These are phyloP conservation scores for Drosophila busckii DNA, from an alignment of 1,140 invertebrate species.

Conservation along the genomic window DNA sequence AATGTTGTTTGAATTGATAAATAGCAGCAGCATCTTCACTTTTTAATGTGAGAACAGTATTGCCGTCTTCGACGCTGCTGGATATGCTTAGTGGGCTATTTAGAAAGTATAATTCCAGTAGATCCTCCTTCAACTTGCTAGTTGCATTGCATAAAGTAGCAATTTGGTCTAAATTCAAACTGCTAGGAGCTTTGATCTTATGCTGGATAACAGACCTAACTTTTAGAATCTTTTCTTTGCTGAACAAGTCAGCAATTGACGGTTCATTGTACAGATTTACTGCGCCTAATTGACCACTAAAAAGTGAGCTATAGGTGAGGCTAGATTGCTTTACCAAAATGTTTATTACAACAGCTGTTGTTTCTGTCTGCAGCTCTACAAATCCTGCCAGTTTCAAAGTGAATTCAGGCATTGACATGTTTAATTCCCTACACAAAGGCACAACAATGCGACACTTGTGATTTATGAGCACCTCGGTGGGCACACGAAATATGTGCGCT, in stretches of 20 bases:
- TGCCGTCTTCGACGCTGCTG: background rate
- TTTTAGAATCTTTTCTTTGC: background rate
- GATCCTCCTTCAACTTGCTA: background rate
- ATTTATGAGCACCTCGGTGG: conserved; percentile 32
- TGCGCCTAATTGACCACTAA: conserved; percentile 8
- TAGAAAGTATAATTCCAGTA: conserved; percentile 34
- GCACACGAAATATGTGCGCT: conserved; percentile 23
- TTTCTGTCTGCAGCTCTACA: conserved; percentile 31
- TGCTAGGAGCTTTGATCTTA: conserved; percentile 4
- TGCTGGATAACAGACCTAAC: conserved; percentile 10
- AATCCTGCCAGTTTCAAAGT: conserved; percentile 35
- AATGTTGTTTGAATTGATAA: conserved; percentile 48
- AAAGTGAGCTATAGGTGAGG: conserved; percentile 33
- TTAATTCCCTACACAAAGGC: conserved; percentile 23
- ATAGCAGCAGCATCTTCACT: conserved; percentile 39
- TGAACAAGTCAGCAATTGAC: background rate
- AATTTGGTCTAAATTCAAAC: conserved; percentile 8
- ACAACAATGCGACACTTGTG: conserved; percentile 30
- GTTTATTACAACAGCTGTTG: conserved; percentile 39
- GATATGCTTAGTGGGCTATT: conserved; percentile 17
- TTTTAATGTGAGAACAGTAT: conserved; percentile 15
- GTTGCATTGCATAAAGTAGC: conserved; percentile 21
- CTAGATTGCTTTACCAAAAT: conserved; percentile 13
- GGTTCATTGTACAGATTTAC: conserved; percentile 8
- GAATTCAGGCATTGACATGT: conserved; percentile 33